Conservation (phyloP, 2,888 invertebrate genomes). For the Nezara viridula region DNA sequence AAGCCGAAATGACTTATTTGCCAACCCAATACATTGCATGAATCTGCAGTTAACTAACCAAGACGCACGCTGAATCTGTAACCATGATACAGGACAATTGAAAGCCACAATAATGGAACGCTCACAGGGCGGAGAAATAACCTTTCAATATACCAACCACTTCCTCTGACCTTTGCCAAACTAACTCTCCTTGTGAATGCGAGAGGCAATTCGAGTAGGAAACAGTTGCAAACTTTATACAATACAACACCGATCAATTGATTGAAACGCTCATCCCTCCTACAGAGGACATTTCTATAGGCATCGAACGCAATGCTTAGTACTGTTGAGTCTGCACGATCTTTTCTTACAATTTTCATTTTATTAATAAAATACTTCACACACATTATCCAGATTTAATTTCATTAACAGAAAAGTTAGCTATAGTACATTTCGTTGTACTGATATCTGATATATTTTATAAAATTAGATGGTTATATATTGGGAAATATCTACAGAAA, state of each 20-base stretch:
- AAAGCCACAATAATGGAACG: not conserved
- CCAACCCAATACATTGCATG: too few relatives aligned
- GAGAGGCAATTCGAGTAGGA: not conserved
- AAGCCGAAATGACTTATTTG: too few relatives aligned
- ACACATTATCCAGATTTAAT: too few relatives aligned
- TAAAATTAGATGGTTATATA: too few relatives aligned
- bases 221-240: not conserved
- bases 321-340: too few relatives aligned
- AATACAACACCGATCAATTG: not conserved
- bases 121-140: not conserved
- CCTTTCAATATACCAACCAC: not conserved
- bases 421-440: too few relatives aligned
- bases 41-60: not conserved
- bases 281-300: not conserved
- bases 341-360: too few relatives aligned
- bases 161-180: slow-evolving; percentile 8
- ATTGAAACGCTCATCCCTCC: not conserved
- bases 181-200: not conserved
- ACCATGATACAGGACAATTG: not conserved
- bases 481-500: too few relatives aligned
- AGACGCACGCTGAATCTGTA: not conserved
- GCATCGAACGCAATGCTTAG: not conserved
- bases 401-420: too few relatives aligned
- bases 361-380: too few relatives aligned
- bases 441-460: too few relatives aligned